Percentiles rank a stretch among this genome's conserved stretches.
These are phyloP conservation scores for Conus betulinus DNA, from an alignment of 1,140 invertebrate genomes.

Conservation along the genomic window DNA sequence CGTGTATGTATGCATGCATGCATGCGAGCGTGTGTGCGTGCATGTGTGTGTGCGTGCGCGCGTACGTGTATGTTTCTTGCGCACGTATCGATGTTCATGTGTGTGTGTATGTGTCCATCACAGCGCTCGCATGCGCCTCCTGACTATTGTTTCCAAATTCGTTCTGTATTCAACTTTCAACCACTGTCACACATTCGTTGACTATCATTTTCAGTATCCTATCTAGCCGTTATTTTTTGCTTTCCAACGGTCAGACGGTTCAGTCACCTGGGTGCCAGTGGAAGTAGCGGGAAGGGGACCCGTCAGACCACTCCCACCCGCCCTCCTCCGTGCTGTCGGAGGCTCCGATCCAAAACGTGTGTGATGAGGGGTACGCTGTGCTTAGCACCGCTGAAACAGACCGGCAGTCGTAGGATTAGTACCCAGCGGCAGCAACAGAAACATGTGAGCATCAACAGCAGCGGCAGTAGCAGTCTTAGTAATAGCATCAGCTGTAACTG, in stretches of 20 bases:
- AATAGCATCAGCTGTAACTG: not conserved
- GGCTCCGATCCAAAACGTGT: conserved; percentile 62
- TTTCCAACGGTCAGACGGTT: too few relatives aligned
- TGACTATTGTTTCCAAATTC: too few relatives aligned
- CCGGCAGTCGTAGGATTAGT: too few relatives aligned
- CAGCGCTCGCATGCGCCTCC: too few relatives aligned
- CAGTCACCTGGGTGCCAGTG: conserved; percentile 62
- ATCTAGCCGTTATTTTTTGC: too few relatives aligned
- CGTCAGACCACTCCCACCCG: conserved; percentile 65
- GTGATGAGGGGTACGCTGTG: conserved; percentile 43
- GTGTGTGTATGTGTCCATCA: too few relatives aligned
- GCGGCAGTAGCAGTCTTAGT: not conserved
- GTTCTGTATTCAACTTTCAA: too few relatives aligned
- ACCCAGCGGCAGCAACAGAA: too few relatives aligned
- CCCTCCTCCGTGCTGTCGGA: conserved; percentile 61
- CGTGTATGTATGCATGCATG: not conserved
- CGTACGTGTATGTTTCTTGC: not conserved
- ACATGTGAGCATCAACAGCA: too few relatives aligned
- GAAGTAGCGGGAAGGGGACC: conserved; percentile 56
- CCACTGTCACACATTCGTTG: too few relatives aligned
- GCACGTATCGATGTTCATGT: too few relatives aligned
- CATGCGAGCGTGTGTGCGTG: not conserved
- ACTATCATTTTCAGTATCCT: too few relatives aligned
- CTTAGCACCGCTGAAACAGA: conserved; percentile 53
- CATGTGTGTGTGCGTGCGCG: not conserved